Base-by-base conservation (phyloP, 2,797 vertebrate species). In the Austrolebias charrua region DNA sequence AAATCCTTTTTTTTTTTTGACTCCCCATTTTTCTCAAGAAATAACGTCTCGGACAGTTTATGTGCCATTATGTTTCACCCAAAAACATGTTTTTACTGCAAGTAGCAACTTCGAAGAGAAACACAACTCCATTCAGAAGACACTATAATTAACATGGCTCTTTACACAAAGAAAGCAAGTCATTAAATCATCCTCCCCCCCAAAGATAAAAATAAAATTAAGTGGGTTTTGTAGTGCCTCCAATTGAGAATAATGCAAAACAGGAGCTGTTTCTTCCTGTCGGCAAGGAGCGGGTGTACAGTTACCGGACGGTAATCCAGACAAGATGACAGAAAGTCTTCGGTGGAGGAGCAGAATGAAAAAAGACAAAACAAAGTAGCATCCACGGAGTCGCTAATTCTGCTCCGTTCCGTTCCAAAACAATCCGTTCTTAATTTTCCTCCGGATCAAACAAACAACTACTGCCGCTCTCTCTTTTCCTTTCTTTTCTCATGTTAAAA, bases 131-230 rank as follows among this genome's bases (percentile, higher is more conserved):
- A 90, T 89, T 86, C 83, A 89, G 84, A 91, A 90, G 88, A 93
- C 88, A 90, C 89, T 86, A 91, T 92, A 90, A 87, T 86, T 86
- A 88, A 92, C 90, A 93, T 93, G 92, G 91, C 92, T 93, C 91
- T 92, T 92, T 92, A 93, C 90, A 93, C 86, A 90, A 91, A 91
- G 81, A 83, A 88, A 91, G 91, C 76, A 87, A 89, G 76, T 86
- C 76, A 74, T 73, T 55, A 86, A 88, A 87, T 84, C 68, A 83
- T 80, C 80, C 75, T 78, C 62, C 38, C 38, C 38, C 38, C 38
- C 12, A 40, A 40, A 40, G 12, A 11, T 12, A 40, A 40, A 12
- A 40, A 40, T 6, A 6, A 33, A 42, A 8, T 29, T 56, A 35
- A 69, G 73, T 78, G 60, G 81, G 77, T 86, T 86, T 71, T 12